Conservation (phyloP, 2,797 vertebrate species). For the Emydoidea blandingii region DNA sequence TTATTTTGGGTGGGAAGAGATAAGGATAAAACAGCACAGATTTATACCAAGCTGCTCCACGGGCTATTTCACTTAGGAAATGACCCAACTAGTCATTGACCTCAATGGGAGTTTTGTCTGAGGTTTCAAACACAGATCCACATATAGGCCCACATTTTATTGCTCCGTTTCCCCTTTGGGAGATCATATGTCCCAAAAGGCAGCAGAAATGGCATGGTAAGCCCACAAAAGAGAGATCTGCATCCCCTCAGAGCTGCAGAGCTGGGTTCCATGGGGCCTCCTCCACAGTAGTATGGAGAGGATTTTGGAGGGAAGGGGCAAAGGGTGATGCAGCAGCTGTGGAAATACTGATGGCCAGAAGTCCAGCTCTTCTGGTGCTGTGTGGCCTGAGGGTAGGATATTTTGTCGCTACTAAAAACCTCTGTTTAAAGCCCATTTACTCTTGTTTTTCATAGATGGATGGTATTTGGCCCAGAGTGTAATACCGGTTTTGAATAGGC, state of each 20-base stretch:
- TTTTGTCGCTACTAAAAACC: background rate
- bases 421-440: background rate
- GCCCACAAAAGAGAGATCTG: background rate
- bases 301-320: background rate
- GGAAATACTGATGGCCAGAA: fast-evolving
- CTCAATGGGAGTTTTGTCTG: background rate
- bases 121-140: background rate
- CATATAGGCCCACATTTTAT: background rate
- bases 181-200: background rate
- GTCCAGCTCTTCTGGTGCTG: background rate
- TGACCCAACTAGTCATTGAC: background rate
- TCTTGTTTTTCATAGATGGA: background rate
- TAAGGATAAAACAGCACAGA: background rate
- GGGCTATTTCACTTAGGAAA: background rate
- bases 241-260: fast-evolving
- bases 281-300: background rate
- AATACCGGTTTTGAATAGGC: background rate
- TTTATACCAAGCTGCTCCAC: background rate
- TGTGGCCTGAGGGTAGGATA: background rate
- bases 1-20: background rate
- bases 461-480: background rate
- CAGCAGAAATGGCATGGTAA: background rate
- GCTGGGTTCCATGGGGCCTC: background rate
- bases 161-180: background rate
- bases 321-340: background rate